Conservation (phyloP, 2,797 vertebrate species). For the Hemitrygon akajei region DNA sequence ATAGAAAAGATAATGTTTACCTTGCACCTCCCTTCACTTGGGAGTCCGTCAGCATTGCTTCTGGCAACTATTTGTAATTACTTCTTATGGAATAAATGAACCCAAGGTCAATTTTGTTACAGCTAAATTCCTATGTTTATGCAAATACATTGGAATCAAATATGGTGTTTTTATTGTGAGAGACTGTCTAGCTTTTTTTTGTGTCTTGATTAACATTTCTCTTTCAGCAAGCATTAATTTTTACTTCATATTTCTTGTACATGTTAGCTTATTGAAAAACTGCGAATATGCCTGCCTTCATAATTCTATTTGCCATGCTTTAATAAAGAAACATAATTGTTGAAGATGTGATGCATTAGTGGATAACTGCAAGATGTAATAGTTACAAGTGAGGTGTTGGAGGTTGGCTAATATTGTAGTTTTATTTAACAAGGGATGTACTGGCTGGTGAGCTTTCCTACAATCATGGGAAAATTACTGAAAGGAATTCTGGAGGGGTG, state of each 20-base stretch:
- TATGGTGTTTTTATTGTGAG: background rate
- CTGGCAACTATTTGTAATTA: background rate
- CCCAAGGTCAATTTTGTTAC: background rate
- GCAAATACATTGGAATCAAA: background rate
- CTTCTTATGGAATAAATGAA: background rate
- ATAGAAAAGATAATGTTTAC: background rate
- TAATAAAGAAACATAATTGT: too few relatives aligned
- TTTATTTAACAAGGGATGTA: too few relatives aligned
- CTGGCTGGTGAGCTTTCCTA: too few relatives aligned
- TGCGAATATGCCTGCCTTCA: background rate
- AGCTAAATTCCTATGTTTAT: conserved; percentile 2
- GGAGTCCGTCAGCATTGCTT: background rate
- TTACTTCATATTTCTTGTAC: background rate
- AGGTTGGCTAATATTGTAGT: too few relatives aligned
- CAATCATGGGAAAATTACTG: too few relatives aligned
- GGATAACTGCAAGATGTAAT: background rate
- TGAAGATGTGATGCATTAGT: background rate
- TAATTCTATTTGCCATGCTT: background rate
- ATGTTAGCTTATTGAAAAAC: background rate
- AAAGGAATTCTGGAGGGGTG: too few relatives aligned
- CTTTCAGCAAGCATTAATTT: background rate
- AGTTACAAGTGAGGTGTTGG: too few relatives aligned
- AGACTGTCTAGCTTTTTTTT: background rate
- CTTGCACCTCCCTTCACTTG: background rate
- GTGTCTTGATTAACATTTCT: background rate